These are phyloP conservation scores for Amphilophus citrinellus DNA, from an alignment of 2,113 vertebrate species.

Conservation along the genomic window DNA sequence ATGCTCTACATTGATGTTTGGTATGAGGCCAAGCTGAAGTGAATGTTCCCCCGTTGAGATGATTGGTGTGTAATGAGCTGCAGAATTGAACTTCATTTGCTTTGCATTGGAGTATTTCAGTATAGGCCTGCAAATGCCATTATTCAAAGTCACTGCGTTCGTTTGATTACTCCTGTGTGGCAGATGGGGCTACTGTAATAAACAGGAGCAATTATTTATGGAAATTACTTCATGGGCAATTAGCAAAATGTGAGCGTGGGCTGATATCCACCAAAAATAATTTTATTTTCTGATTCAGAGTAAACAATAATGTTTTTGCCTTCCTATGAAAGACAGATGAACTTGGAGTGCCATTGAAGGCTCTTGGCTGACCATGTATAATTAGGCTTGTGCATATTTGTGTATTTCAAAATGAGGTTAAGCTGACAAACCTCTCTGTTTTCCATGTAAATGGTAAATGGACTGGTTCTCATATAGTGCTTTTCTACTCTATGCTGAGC, in stretches of 20 bases:
- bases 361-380: slow-evolving; percentile 23
- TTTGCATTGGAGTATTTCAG: slow-evolving; percentile 20
- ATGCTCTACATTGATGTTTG: not conserved
- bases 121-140: slow-evolving; percentile 30
- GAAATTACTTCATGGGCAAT: slow-evolving; percentile 73
- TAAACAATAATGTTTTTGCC: slow-evolving; percentile 24
- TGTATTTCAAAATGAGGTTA: slow-evolving; percentile 9
- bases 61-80: slow-evolving; percentile 6
- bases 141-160: slow-evolving; percentile 58
- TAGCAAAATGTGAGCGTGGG: slow-evolving; percentile 58
- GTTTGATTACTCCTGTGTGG: slow-evolving; percentile 65
- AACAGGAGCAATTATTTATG: slow-evolving; percentile 72
- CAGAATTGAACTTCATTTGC: not conserved
- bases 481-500: too few species aligned
- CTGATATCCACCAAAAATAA: slow-evolving; percentile 47
- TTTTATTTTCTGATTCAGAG: slow-evolving; percentile 51
- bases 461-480: too few species aligned
- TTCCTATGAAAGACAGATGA: slow-evolving; percentile 15
- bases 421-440: slow-evolving; percentile 7
- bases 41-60: not conserved
- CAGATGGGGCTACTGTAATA: slow-evolving; percentile 61
- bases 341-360: slow-evolving; percentile 45
- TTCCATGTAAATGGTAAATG: not conserved
- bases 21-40: not conserved
- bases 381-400: not conserved